Evolutionary conservation across 1,140 invertebrate genomes (phyloP).

Genomic region (Apocrypta bakeri): DNA sequence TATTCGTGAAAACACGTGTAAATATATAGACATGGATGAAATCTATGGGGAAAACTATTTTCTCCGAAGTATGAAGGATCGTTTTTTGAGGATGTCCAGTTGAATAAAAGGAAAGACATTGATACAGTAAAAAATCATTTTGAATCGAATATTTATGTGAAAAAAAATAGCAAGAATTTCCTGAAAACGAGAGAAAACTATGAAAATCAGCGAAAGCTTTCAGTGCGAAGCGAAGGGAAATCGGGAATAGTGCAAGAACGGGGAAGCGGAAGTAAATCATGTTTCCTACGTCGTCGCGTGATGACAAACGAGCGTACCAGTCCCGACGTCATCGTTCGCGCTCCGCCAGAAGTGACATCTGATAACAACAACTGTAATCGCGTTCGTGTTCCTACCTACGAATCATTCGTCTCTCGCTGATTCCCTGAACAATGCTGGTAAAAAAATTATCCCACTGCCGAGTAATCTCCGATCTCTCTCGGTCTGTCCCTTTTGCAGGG

Average conservation of each 20-base stretch:
- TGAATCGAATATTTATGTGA: too few species aligned
- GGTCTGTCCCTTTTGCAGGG: not conserved
- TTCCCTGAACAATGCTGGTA: constrained; percentile 19
- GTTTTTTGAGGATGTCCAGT: too few species aligned
- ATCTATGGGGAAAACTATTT: too few species aligned
- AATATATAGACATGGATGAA: too few species aligned
- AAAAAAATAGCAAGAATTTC: not conserved
- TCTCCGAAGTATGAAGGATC: too few species aligned
- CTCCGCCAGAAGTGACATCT: constrained; percentile 67
- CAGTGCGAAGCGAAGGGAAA: constrained; percentile 52
- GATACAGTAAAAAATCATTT: not conserved
- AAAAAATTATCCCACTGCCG: constrained; percentile 29
- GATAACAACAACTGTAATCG: constrained; percentile 73
- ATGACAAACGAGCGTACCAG: constrained; percentile 70
- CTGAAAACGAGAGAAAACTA: not conserved
- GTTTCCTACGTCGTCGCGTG: constrained; percentile 70
- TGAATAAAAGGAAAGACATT: too few species aligned
- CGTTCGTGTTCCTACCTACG: constrained; percentile 53
- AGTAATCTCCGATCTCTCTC: constrained; percentile 12
- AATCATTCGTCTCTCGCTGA: constrained; percentile 47
- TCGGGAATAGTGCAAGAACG: constrained; percentile 49
- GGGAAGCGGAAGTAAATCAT: constrained; percentile 72
- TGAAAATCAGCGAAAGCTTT: not conserved
- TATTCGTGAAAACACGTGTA: not conserved
- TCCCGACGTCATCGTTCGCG: constrained; percentile 62